A percentile compares a stretch with the other conserved stretches of the same genome.
Evolutionary conservation across 2,888 invertebrate genomes (phyloP).

Genomic region (Nymphalis polychloros): DNA sequence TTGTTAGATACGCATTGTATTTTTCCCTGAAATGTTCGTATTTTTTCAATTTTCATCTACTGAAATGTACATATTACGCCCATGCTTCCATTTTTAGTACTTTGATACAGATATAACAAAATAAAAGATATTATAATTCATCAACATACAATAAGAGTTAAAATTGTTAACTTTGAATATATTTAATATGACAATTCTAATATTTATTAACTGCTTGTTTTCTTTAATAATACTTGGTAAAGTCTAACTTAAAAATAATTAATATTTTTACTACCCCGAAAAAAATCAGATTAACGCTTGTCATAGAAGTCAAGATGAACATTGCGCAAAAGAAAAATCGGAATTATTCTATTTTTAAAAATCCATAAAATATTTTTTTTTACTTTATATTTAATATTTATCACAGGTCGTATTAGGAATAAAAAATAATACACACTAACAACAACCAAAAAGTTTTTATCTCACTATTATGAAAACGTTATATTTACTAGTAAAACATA

Average conservation of each 20-base stretch:
- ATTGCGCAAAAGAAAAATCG: too few species aligned
- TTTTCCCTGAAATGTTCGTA: constrained; percentile 27
- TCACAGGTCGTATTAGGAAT: background rate
- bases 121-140: background rate
- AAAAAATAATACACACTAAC: background rate
- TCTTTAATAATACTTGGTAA: too few species aligned
- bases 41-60: constrained; percentile 27
- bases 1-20: constrained; percentile 36
- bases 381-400: background rate
- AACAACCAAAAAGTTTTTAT: too few species aligned
- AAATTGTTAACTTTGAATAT: too few species aligned
- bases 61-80: constrained; percentile 20
- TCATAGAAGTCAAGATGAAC: too few species aligned
- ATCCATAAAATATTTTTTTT: background rate
- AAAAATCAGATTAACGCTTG: too few species aligned
- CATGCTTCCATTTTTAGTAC: background rate
- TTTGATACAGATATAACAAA: background rate
- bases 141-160: too few species aligned
- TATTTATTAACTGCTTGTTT: too few species aligned
- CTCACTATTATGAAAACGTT: background rate
- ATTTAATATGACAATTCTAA: too few species aligned
- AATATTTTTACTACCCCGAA: too few species aligned
- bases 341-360: background rate
- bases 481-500: background rate
- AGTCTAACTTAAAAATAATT: too few species aligned